Evolutionary conservation across 2,888 invertebrate species (phyloP), one percentile per base, ranked within the genome.

Genomic region (Diarsia dahlii): DNA sequence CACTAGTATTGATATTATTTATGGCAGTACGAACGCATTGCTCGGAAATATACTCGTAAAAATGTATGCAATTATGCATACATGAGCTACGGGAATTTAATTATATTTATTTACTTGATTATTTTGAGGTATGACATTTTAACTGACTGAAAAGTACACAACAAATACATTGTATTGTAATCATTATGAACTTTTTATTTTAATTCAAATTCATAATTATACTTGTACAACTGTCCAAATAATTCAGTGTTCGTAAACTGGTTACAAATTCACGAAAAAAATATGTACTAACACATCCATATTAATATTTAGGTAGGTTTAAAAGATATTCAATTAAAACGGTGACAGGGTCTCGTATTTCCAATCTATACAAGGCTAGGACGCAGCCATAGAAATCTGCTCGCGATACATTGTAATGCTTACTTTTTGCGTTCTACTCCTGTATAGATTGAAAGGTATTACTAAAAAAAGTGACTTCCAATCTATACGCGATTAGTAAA

Each of bases 151-250:
- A 10, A 28, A 28, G 28, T 28, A 28, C 28, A 28, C 28, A 28
- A 28, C 28, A 28, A 28, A 28, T 28, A 28, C 46, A 62, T 28
- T 71, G 20, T 28, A 18, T 28, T 69, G 69, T 13, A 28, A 28
- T 28, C 28, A 28, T 28, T 28, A 28, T 2, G 10, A 10, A 18
- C 34, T 58, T 69, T 20, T 56, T 34, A 34, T 10, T 52, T 34
- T 9, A 52, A 67, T 52, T 67, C 15, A 52, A n/a, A 39, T 10
- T 10, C 45, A 28, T 28, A 64, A 6, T 20, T 20, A 9, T 52
- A n/a, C 5, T 54, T 1, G 12, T 48, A 34, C 71, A 72, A 28
- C 15, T 54, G 45, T 46, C 8, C 67, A 66, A 71, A 71, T 52
- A 52, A 45, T 23, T 2, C 9, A 67, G 13, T 23, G 15, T n/a